Evolutionary conservation across 2,888 invertebrate species (phyloP).

Genomic region (Chromoteleia sp.): DNA sequence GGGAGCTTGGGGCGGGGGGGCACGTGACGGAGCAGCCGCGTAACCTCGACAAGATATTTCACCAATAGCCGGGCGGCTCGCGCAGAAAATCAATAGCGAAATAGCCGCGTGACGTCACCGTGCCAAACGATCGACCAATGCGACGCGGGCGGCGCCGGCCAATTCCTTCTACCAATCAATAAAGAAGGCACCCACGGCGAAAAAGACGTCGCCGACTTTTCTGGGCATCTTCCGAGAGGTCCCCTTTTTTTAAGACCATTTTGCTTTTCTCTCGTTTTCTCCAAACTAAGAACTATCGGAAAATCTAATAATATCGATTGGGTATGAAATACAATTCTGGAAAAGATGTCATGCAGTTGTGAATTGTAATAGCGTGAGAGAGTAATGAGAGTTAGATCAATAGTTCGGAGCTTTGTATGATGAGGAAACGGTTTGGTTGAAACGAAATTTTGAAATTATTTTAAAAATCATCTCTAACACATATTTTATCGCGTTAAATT

Average conservation of each 20-base stretch:
- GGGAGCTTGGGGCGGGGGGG: too few relatives aligned
- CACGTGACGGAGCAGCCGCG: slow-evolving; percentile 70
- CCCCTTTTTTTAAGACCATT: too few relatives aligned
- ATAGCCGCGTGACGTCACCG: slow-evolving; percentile 80
- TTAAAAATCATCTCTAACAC: too few relatives aligned
- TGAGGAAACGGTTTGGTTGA: not conserved
- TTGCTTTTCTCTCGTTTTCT: too few relatives aligned
- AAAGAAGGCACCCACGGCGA: slow-evolving; percentile 72
- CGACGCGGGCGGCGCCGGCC: slow-evolving; percentile 82
- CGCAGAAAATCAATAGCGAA: slow-evolving; percentile 80
- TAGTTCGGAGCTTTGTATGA: slow-evolving; percentile 14
- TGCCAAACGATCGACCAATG: slow-evolving; percentile 81
- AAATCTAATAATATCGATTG: not conserved
- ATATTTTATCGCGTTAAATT: too few relatives aligned
- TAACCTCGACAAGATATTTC: slow-evolving; percentile 70
- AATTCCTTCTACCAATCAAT: slow-evolving; percentile 81
- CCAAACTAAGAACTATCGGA: not conserved
- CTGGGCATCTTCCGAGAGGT: not conserved
- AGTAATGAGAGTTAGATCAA: slow-evolving; percentile 46
- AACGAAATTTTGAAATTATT: not conserved
- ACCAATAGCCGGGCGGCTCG: slow-evolving; percentile 76
- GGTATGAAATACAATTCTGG: not conserved
- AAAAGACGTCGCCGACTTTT: slow-evolving; percentile 62
- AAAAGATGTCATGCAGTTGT: slow-evolving; percentile 8
- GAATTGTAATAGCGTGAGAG: slow-evolving; percentile 22